A percentile compares a stretch with the other conserved stretches of the same genome.
Conservation (phyloP, 2,888 invertebrate species). For the Agonopterix arenella region DNA sequence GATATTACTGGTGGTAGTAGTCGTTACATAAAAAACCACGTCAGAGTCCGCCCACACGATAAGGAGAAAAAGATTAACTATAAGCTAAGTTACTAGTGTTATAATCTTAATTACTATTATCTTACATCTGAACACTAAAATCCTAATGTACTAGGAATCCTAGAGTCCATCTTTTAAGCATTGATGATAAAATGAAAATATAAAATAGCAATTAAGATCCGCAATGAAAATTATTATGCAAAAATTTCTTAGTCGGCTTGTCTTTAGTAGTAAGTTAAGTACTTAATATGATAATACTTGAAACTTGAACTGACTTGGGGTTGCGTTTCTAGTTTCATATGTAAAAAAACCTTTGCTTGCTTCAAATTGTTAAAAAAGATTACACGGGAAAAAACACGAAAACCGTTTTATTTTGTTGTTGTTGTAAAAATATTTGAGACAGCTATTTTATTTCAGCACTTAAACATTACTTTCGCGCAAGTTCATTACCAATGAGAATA, state of each 20-base stretch:
- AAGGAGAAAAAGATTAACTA: too few relatives aligned
- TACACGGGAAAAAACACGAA: neutral
- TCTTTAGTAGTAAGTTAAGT: neutral
- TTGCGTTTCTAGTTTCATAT: neutral
- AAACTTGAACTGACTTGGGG: neutral
- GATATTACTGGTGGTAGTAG: too few relatives aligned
- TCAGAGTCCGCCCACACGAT: too few relatives aligned
- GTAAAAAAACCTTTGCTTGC: neutral
- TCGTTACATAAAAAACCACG: too few relatives aligned
- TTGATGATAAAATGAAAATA: neutral
- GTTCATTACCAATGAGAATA: too few relatives aligned
- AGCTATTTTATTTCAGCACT: too few relatives aligned
- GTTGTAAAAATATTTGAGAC: neutral
- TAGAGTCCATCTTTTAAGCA: neutral
- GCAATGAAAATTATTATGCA: neutral
- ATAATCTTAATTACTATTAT: too few relatives aligned
- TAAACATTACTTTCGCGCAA: too few relatives aligned
- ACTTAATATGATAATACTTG: slow-evolving; percentile 1
- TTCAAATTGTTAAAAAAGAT: neutral
- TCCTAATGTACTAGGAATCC: too few relatives aligned
- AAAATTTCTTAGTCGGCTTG: neutral
- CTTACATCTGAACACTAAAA: too few relatives aligned
- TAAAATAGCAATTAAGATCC: neutral
- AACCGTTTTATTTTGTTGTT: neutral
- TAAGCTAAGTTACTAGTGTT: too few relatives aligned